A percentile compares a stretch with the other conserved stretches of the same genome.
These are phyloP conservation scores for Tuta absoluta DNA, from an alignment of 2,888 invertebrate genomes.

Conservation along the genomic window DNA sequence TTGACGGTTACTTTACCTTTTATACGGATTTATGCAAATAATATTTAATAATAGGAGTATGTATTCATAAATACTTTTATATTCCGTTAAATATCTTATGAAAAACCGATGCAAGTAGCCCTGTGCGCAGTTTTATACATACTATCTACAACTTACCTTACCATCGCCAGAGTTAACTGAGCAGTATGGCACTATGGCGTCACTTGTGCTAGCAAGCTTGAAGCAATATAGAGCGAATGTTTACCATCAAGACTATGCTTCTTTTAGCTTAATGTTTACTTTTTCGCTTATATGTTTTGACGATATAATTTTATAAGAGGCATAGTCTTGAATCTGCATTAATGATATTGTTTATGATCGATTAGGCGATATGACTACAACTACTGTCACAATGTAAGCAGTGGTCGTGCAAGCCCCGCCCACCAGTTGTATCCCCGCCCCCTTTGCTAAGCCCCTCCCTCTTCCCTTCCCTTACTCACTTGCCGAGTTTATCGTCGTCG, in stretches of 20 bases:
- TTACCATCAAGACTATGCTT: constrained; percentile 5
- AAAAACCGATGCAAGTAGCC: background rate
- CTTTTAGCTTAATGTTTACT: background rate
- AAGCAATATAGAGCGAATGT: background rate
- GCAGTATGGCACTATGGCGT: background rate
- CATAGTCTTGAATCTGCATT: constrained; percentile 21
- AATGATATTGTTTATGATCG: constrained; percentile 1
- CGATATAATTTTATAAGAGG: constrained; percentile 3
- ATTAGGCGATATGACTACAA: constrained; percentile 13
- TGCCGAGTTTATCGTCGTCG: constrained; percentile 93
- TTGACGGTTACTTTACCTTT: background rate
- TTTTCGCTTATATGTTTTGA: background rate
- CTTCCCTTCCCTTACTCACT: constrained; percentile 80
- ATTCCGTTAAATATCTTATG: constrained; percentile 1
- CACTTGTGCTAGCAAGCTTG: constrained; percentile 6
- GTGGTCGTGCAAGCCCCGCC: constrained; percentile 31
- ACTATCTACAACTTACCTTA: constrained; percentile 22
- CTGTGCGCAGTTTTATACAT: background rate
- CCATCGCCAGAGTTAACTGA: constrained; percentile 6
- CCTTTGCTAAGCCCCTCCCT: constrained; percentile 27
- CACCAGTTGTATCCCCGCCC: constrained; percentile 28
- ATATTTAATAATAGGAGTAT: too few species aligned
- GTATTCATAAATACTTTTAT: background rate
- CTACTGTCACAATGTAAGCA: constrained; percentile 7
- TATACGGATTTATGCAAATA: background rate